phyloP scores from a whole-genome alignment of 2,888 invertebrate species.

The Lepidocyrtoides sp. region DNA sequence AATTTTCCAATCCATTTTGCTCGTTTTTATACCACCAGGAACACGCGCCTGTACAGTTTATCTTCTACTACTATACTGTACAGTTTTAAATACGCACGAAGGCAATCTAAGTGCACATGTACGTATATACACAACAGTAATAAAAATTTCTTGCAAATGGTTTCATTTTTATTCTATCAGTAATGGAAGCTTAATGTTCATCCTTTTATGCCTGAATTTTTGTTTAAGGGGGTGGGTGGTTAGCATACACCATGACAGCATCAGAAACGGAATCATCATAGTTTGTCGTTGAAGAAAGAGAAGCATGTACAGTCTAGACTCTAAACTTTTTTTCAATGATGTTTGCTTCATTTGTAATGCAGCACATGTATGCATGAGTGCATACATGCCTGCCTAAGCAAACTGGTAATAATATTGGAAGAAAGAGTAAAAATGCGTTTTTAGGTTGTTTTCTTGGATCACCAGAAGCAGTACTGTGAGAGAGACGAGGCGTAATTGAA shows the following conservation, averaged over 20 bases:
- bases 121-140: constrained; percentile 36
- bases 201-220: constrained; percentile 66
- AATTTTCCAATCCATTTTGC: constrained; percentile 85
- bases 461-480: background rate
- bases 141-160: constrained; percentile 80
- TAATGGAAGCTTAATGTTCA: constrained; percentile 83
- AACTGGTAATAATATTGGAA: background rate
- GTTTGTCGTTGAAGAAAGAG: background rate
- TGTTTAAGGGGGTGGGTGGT: constrained; percentile 16
- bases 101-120: constrained; percentile 2
- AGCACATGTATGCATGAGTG: constrained; percentile 67
- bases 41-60: no score
- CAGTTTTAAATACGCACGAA: background rate
- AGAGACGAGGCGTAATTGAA: constrained; percentile 58
- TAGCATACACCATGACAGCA: constrained; percentile 9
- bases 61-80: background rate
- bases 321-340: constrained; percentile 34
- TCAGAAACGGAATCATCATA: background rate
- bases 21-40: no score
- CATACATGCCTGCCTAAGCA: constrained; percentile 52
- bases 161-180: constrained; percentile 83
- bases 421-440: constrained; percentile 19
- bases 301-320: constrained; percentile 21
- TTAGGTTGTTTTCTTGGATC: constrained; percentile 29
- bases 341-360: constrained; percentile 68